phyloP scores from a whole-genome alignment of 2,888 invertebrate genomes.

The Lepidochrysops patricia region DNA sequence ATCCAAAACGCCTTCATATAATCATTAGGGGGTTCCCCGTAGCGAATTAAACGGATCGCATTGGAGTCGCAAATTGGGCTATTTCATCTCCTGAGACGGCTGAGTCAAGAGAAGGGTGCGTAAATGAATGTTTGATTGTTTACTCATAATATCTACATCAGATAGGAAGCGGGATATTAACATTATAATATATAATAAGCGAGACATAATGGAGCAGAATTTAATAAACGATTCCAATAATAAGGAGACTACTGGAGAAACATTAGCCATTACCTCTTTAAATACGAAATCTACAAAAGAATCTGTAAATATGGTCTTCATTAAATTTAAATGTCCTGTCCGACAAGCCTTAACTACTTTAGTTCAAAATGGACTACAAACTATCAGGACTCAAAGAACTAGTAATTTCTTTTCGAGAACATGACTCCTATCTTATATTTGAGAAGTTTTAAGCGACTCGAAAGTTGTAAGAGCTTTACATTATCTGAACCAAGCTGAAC shows the following conservation, averaged over 20 bases:
- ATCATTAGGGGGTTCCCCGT: slow-evolving; percentile 64
- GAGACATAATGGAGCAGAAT: slow-evolving; percentile 12
- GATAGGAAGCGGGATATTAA: neutral
- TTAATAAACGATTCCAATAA: neutral
- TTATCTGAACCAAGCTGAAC: slow-evolving; percentile 63
- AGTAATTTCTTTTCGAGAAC: slow-evolving; percentile 5
- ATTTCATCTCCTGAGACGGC: slow-evolving; percentile 61
- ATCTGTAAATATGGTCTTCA: neutral
- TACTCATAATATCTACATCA: slow-evolving; percentile 40
- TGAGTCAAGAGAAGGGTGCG: slow-evolving; percentile 37
- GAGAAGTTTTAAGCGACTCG: slow-evolving; percentile 13
- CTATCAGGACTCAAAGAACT: neutral
- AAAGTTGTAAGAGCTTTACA: slow-evolving; percentile 46
- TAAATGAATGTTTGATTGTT: slow-evolving; percentile 41
- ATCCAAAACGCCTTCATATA: slow-evolving; percentile 66
- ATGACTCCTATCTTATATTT: slow-evolving; percentile 1
- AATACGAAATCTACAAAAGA: neutral
- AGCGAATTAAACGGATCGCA: slow-evolving; percentile 71
- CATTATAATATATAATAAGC: neutral
- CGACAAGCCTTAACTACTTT: neutral
- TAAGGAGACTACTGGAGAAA: neutral
- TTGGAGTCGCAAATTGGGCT: slow-evolving; percentile 69
- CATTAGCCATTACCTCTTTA: too few species aligned
- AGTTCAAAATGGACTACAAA: neutral
- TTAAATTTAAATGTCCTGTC: neutral